phyloP scores from a whole-genome alignment of 2,113 vertebrate genomes.

The Antechinus flavipes region DNA sequence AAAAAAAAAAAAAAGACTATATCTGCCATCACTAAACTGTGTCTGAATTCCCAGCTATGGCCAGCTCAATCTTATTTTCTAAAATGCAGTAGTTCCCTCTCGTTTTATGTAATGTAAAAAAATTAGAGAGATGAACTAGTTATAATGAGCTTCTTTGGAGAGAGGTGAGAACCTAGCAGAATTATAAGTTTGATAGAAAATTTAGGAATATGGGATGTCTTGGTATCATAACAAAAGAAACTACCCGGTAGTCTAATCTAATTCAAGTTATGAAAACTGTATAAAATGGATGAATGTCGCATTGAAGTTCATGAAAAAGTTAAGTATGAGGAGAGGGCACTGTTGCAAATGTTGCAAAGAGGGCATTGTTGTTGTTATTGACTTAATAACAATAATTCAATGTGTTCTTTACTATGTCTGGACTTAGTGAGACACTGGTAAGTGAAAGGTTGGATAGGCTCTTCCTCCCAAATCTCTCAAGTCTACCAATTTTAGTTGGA shows the following conservation, averaged over 20 bases:
- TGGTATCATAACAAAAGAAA: conserved; percentile 49
- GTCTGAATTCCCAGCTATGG: neutral
- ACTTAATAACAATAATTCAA: neutral
- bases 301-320: conserved; percentile 50
- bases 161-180: conserved; percentile 37
- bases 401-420: neutral
- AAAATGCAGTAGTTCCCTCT: conserved; percentile 12
- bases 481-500: conserved; percentile 3
- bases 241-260: conserved; percentile 52
- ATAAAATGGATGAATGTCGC: conserved; percentile 34
- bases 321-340: conserved; percentile 15
- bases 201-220: conserved; percentile 47
- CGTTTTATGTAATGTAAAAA: conserved; percentile 15
- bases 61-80: neutral
- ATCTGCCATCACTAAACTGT: neutral
- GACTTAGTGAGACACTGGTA: conserved; percentile 12
- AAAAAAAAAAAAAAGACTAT: neutral
- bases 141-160: conserved; percentile 39
- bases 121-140: conserved; percentile 35
- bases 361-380: conserved; percentile 22
- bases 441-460: conserved; percentile 29
- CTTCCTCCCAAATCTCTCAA: conserved; percentile 46
- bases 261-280: conserved; percentile 52
- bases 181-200: conserved; percentile 17
- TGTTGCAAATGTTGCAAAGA: neutral